phyloP scores from a whole-genome alignment of 2,888 invertebrate species.

The Lochmaea capreae region DNA sequence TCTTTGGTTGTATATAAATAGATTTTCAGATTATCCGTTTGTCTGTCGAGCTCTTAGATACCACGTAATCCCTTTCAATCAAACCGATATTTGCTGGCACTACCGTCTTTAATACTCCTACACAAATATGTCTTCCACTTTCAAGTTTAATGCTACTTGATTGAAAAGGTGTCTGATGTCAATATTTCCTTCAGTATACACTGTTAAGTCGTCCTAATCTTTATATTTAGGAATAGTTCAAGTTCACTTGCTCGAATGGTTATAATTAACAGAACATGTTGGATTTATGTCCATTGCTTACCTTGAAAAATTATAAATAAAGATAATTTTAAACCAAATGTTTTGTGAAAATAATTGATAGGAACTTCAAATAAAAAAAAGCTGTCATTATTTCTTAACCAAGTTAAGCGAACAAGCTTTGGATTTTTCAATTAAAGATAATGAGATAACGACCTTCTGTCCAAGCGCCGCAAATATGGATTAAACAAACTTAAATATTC shows the following conservation, averaged over 20 bases:
- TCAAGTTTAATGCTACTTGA: slow-evolving; percentile 11
- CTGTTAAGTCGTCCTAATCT: slow-evolving; percentile 1
- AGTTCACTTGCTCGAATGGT: background rate
- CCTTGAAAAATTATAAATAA: too few species aligned
- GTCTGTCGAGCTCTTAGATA: background rate
- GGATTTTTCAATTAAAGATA: too few species aligned
- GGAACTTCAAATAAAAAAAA: too few species aligned
- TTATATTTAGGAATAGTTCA: background rate
- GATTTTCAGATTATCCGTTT: slow-evolving; percentile 3
- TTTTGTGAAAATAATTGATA: too few species aligned
- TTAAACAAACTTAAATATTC: too few species aligned
- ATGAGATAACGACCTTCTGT: too few species aligned
- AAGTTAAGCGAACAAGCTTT: too few species aligned
- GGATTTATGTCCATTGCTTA: background rate
- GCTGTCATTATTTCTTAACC: too few species aligned
- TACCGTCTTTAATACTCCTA: slow-evolving; percentile 23
- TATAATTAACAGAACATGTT: background rate
- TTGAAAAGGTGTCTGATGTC: slow-evolving; percentile 21
- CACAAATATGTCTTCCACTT: slow-evolving; percentile 4
- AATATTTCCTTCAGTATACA: slow-evolving; percentile 11
- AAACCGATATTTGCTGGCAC: slow-evolving; percentile 16
- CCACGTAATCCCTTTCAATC: slow-evolving; percentile 21
- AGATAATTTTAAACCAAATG: too few species aligned
- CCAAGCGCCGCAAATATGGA: too few species aligned
- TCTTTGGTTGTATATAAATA: background rate